Evolutionary conservation across 2,888 invertebrate species (phyloP), one percentile per base, ranked within the genome.

Genomic region (Hartigia nigra): DNA sequence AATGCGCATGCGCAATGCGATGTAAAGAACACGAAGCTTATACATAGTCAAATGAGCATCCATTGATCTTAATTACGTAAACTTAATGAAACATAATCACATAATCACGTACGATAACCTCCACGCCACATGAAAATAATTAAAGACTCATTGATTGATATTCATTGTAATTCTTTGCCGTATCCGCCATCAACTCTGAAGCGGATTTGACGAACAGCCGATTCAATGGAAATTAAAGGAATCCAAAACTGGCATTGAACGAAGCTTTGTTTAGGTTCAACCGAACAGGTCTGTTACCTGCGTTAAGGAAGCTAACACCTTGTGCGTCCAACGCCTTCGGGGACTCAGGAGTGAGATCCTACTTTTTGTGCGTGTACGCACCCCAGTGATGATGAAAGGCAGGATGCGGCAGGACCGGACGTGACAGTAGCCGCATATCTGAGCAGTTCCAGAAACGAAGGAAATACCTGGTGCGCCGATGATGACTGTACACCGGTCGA

Each of bases 371-470:
- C 23, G 55, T 55, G 23, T 55, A 55, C 55, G 23, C 55, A 55
- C 55, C 55, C 23, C 14, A 55, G 55, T n/a, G 23, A 55, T 55
- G 23, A 55, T 87, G 86, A 88, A 84, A 86, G 85, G 81, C 90
- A 90, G 89, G 90, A 90, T 90, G 86, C 83, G 81, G 81, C 79
- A 85, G 84, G 88, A 89, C 90, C 90, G 90, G 90, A 90, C 84
- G 89, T 87, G 86, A 89, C 85, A 79, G 79, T 74, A 82, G 74
- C 77, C 82, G 90, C 87, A 90, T 90, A 90, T 84, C 84, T 85
- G 90, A 90, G 84, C 87, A 90, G 90, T 90, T 90, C 88, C 87
- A 90, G 89, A 90, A 90, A 90, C 85, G 85, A 88, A 90, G 90
- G 90, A 90, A 90, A 90, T 86, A 87, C 86, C 82, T 80, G 72